A percentile compares a stretch with the other conserved stretches of the same genome.
Conservation (phyloP, 2,888 invertebrate species). For the Leucoptera coffeella region DNA sequence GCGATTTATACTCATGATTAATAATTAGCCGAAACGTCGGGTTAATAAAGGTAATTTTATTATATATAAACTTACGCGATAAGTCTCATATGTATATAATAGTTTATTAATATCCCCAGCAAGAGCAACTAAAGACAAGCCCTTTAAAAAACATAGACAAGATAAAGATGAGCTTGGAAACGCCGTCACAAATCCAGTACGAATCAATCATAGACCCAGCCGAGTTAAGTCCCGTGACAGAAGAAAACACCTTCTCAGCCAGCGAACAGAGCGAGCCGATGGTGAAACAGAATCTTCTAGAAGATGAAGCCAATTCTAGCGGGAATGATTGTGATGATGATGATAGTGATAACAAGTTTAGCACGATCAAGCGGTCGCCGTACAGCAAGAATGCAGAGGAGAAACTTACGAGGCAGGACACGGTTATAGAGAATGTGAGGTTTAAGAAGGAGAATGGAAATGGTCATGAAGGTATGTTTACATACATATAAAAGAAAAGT, state of each 20-base stretch:
- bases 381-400: slow-evolving; percentile 45
- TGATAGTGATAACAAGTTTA: slow-evolving; percentile 64
- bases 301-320: slow-evolving; percentile 42
- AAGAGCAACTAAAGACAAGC: slow-evolving; percentile 24
- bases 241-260: slow-evolving; percentile 31
- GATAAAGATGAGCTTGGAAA: slow-evolving; percentile 41
- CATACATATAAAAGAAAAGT: too few species aligned
- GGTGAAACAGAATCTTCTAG: slow-evolving; percentile 38
- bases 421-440: slow-evolving; percentile 44
- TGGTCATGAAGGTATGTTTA: slow-evolving; percentile 26
- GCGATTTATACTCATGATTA: too few species aligned
- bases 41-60: too few species aligned
- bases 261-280: slow-evolving; percentile 39
- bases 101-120: too few species aligned
- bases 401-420: slow-evolving; percentile 37
- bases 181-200: slow-evolving; percentile 43
- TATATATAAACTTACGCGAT: too few species aligned
- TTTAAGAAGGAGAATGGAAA: slow-evolving; percentile 40
- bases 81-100: too few species aligned
- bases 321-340: slow-evolving; percentile 54
- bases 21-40: too few species aligned
- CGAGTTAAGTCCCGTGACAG: slow-evolving; percentile 36
- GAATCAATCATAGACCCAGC: slow-evolving; percentile 38
- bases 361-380: slow-evolving; percentile 65
- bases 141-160: slow-evolving; percentile 44